Base-by-base conservation (phyloP, 2,888 invertebrate species). In the Eremobia ochroleuca region DNA sequence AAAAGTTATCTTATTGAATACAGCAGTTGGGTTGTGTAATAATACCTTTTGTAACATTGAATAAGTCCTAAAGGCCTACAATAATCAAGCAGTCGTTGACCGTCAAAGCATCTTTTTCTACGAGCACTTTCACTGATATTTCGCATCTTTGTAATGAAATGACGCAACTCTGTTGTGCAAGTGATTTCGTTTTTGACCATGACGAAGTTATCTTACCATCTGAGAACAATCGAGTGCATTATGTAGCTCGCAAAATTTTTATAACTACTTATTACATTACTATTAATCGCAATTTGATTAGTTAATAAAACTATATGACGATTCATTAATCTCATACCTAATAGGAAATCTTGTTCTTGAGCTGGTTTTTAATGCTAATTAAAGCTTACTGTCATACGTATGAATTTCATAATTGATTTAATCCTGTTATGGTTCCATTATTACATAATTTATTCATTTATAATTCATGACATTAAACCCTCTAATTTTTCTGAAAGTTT, bases 91-190 rank as follows among this genome's bases (percentile, higher is more conserved):
- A 82, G 88, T 90, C 92, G 85, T 89, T 90, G 92, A 92, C 92
- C 93, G 92, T 87, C 87, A 86, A 90, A 92, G 90, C 89, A 87
- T 86, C 85, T 88, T 91, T 91, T 89, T 86, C 87, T 90, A 87
- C 80, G 71, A 89, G 74, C 93, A 95, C 96, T 96, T 96, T 96
- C 95, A 95, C 96, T 95, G 90, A 91, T 91, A 92, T 92, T 93
- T 94, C 91, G 91, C 92, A 91, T 91, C 90, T 93, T 91, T 90
- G 89, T 90, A 79, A 82, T 77, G 80, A 80, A 80, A 87, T 96
- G 92, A 94, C 90, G 95, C 89, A 96, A 96, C 85, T 49, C 75
- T 83, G 82, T 92, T 91, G 89, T 90, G 89, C 87, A 89, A 87
- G 84, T 88, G 85, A 91, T 94, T 94, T 93, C 91, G 87, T 92